These are phyloP conservation scores for Distichodus sexfasciatus DNA, from an alignment of 2,797 vertebrate genomes.

Conservation along the genomic window DNA sequence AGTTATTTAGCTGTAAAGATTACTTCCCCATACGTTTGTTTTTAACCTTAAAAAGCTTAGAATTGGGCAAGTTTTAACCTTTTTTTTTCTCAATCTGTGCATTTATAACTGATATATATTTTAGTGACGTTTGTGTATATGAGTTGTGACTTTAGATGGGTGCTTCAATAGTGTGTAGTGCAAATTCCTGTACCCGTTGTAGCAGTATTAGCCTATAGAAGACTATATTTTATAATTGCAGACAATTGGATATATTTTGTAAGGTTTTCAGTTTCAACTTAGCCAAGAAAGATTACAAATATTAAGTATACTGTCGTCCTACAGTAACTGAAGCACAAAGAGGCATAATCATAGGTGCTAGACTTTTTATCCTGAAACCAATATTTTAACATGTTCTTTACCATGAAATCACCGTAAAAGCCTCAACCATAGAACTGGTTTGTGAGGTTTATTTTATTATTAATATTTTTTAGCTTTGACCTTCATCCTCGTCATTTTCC, in stretches of 20 bases:
- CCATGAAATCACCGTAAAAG: conserved; percentile 55
- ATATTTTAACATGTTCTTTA: conserved; percentile 58
- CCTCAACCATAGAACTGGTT: conserved; percentile 61
- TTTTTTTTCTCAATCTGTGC: conserved; percentile 78
- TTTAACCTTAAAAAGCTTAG: conserved; percentile 63
- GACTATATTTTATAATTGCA: conserved; percentile 68
- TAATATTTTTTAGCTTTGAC: conserved; percentile 41
- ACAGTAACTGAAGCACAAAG: conserved; percentile 74
- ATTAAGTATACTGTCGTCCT: conserved; percentile 66
- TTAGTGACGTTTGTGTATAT: conserved; percentile 63
- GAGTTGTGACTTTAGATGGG: conserved; percentile 62
- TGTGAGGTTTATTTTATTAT: conserved; percentile 48
- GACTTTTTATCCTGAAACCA: conserved; percentile 56
- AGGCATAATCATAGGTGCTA: conserved; percentile 72
- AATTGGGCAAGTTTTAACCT: conserved; percentile 60
- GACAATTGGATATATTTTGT: conserved; percentile 62
- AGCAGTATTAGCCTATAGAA: conserved; percentile 65
- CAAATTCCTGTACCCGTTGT: conserved; percentile 64
- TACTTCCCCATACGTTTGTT: conserved; percentile 56
- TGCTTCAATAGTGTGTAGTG: conserved; percentile 68
- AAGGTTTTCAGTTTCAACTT: conserved; percentile 60
- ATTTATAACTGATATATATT: conserved; percentile 79
- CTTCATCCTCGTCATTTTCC: conserved; percentile 32
- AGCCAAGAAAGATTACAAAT: conserved; percentile 77
- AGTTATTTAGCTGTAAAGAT: conserved; percentile 25